Evolutionary conservation across 2,888 invertebrate genomes (phyloP).

Genomic region (Sesia apiformis): DNA sequence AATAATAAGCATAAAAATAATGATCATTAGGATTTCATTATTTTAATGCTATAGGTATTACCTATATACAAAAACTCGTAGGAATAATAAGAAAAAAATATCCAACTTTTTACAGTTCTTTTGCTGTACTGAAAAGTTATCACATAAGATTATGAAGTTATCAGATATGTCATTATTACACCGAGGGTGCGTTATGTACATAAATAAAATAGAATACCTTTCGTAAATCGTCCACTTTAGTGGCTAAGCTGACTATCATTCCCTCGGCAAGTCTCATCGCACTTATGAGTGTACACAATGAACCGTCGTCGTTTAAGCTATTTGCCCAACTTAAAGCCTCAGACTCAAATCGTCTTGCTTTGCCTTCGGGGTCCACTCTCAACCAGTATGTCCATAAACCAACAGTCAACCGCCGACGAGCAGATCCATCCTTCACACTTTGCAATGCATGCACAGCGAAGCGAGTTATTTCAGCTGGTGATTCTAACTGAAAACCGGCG

Average conservation of each 20-base stretch:
- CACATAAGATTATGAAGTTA: too few species aligned
- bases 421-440: slow-evolving; percentile 31
- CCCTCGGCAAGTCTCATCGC: slow-evolving; percentile 56
- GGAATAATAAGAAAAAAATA: too few species aligned
- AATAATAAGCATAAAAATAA: too few species aligned
- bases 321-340: slow-evolving; percentile 49
- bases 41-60: too few species aligned
- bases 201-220: slow-evolving; percentile 29
- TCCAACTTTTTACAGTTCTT: too few species aligned
- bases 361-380: slow-evolving; percentile 38
- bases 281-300: slow-evolving; percentile 41
- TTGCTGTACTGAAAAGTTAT: too few species aligned
- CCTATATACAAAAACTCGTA: too few species aligned
- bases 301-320: slow-evolving; percentile 32
- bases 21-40: too few species aligned
- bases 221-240: slow-evolving; percentile 55
- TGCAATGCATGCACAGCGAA: slow-evolving; percentile 47
- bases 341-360: slow-evolving; percentile 49
- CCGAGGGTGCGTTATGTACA: too few species aligned
- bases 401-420: slow-evolving; percentile 42
- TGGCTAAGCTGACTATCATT: slow-evolving; percentile 60
- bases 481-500: slow-evolving; percentile 69
- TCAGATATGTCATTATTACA: too few species aligned
- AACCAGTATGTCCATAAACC: slow-evolving; percentile 64
- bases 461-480: slow-evolving; percentile 50